Evolutionary conservation across 2,113 vertebrate species (phyloP).

Genomic region (Lichenostomus cassidix): DNA sequence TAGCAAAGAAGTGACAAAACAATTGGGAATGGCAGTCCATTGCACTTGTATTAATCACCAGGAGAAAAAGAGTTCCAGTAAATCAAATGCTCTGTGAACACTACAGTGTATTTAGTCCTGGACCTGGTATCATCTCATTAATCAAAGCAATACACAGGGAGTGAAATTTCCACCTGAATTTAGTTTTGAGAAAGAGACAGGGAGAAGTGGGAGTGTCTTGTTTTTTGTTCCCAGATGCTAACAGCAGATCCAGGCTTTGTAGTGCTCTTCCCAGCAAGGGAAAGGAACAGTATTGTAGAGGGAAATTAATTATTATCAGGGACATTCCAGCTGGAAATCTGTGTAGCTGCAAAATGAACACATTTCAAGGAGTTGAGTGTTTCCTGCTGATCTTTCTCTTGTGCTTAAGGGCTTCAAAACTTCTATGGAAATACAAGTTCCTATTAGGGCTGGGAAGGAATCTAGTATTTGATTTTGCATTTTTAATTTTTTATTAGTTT

Average conservation of each 20-base stretch:
- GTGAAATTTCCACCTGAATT: constrained; percentile 26
- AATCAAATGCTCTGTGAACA: background rate
- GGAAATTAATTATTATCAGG: constrained; percentile 54
- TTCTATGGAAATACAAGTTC: background rate
- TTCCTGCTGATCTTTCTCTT: constrained; percentile 28
- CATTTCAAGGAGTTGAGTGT: background rate
- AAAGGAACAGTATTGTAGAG: constrained; percentile 36
- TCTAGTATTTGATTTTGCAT: background rate
- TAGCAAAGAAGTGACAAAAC: constrained; percentile 63
- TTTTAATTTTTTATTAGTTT: background rate
- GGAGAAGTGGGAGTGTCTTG: background rate
- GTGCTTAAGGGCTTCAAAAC: constrained; percentile 4
- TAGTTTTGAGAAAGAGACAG: background rate
- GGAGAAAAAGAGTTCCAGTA: constrained; percentile 6
- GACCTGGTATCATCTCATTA: constrained; percentile 31
- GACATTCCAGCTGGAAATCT: constrained; percentile 52
- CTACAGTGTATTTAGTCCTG: background rate
- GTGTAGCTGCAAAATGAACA: constrained; percentile 2
- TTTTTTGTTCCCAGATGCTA: constrained; percentile 6
- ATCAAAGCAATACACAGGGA: constrained; percentile 1
- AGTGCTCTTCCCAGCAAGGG: constrained; percentile 41
- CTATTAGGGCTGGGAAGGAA: background rate
- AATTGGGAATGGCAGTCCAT: constrained; percentile 26
- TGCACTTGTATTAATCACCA: background rate
- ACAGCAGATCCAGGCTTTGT: constrained; percentile 2